These are phyloP conservation scores for Urocolius indicus DNA, from an alignment of 2,113 vertebrate genomes.

Conservation along the genomic window DNA sequence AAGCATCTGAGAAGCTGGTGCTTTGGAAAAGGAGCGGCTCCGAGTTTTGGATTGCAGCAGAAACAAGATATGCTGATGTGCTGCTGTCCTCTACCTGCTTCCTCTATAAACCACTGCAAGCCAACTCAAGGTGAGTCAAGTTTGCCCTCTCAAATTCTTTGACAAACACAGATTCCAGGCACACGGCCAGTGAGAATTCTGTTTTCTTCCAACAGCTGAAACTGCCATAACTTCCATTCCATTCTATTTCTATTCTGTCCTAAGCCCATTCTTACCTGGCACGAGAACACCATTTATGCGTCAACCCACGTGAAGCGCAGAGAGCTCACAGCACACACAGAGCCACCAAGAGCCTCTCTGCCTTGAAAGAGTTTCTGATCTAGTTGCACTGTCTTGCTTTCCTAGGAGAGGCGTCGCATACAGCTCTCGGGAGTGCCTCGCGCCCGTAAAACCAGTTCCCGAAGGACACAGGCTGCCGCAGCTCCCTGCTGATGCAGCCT, in stretches of 20 bases:
- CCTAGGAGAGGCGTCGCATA: fast-evolving
- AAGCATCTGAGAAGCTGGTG: background rate
- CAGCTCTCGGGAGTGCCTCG: background rate
- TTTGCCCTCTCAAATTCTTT: background rate
- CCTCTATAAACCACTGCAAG: background rate
- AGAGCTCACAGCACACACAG: fast-evolving
- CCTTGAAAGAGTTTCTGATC: fast-evolving
- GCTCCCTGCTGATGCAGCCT: background rate
- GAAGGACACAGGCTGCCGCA: fast-evolving
- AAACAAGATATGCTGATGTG: background rate
- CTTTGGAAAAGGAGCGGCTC: background rate
- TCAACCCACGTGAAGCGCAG: fast-evolving
- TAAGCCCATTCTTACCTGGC: background rate
- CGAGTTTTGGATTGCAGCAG: background rate
- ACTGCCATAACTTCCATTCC: background rate
- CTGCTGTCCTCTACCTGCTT: background rate
- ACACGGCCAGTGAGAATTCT: background rate
- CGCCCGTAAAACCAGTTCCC: background rate
- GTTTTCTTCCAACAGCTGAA: background rate
- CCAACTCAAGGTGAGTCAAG: background rate
- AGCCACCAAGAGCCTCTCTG: fast-evolving
- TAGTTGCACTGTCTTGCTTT: fast-evolving
- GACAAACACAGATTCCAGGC: background rate
- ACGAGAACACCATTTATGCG: fast-evolving
- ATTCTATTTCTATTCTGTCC: background rate